phyloP scores from a whole-genome alignment of 2,888 invertebrate species.

The Drosophila anomalata region DNA sequence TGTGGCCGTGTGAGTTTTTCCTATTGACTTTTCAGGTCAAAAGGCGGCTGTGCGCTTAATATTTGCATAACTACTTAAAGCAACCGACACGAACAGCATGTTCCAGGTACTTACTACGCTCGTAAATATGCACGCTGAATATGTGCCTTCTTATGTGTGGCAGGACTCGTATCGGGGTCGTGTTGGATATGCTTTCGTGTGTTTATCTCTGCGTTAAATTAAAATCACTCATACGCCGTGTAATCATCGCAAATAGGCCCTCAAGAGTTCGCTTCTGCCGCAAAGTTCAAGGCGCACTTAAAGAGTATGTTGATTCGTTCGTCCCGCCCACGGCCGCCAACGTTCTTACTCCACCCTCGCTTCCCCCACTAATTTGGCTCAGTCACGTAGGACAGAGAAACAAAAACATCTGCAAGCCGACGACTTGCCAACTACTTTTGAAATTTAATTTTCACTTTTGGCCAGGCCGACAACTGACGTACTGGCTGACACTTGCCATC shows the following conservation, averaged over 20 bases:
- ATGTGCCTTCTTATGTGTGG: background rate
- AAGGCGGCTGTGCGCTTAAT: slow-evolving; percentile 65
- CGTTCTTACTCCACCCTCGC: background rate
- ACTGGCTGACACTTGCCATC: slow-evolving; percentile 29
- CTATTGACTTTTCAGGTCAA: slow-evolving; percentile 74
- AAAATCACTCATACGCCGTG: slow-evolving; percentile 69
- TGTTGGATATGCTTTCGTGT: slow-evolving; percentile 38
- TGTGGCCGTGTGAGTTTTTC: slow-evolving; percentile 53
- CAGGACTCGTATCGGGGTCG: slow-evolving; percentile 12
- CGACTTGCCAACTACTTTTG: slow-evolving; percentile 62
- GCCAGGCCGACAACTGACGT: slow-evolving; percentile 17
- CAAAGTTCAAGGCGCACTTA: slow-evolving; percentile 68
- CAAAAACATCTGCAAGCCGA: slow-evolving; percentile 38
- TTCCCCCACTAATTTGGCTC: slow-evolving; percentile 51
- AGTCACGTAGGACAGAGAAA: slow-evolving; percentile 66
- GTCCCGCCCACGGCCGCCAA: slow-evolving; percentile 6
- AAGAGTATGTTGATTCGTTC: slow-evolving; percentile 9
- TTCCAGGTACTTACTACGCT: slow-evolving; percentile 16
- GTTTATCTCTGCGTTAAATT: slow-evolving; percentile 53
- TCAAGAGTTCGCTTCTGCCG: slow-evolving; percentile 25
- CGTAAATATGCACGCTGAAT: background rate
- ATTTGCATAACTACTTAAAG: slow-evolving; percentile 73
- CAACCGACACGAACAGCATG: slow-evolving; percentile 25
- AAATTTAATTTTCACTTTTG: slow-evolving; percentile 62
- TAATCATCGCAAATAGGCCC: slow-evolving; percentile 53